Conservation (phyloP, 2,888 invertebrate species). For the Lissocephala sabroskyi region DNA sequence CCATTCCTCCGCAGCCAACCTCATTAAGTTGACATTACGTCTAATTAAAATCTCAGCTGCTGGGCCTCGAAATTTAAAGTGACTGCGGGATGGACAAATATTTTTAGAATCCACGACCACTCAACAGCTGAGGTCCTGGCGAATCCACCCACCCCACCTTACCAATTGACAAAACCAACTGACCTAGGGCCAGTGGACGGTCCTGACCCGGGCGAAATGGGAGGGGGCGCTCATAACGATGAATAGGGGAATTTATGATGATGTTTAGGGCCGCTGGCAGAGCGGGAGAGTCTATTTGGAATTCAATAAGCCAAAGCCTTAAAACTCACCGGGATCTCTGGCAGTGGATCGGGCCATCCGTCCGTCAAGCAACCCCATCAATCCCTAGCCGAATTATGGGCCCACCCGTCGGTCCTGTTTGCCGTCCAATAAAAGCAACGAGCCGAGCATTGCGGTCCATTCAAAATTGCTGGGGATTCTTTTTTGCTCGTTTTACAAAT, state of each 20-base stretch:
- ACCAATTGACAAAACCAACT: neutral
- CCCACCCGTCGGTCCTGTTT: too few relatives aligned
- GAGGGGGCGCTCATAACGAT: constrained; percentile 30
- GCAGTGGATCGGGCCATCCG: too few relatives aligned
- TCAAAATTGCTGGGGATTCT: neutral
- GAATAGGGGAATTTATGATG: constrained; percentile 21
- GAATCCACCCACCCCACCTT: neutral
- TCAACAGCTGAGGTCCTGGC: too few relatives aligned
- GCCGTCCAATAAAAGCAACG: neutral
- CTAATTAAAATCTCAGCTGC: constrained; percentile 48
- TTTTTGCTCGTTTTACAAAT: constrained; percentile 14
- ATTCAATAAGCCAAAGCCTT: constrained; percentile 35
- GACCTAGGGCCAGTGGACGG: neutral
- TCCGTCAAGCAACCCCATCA: too few relatives aligned
- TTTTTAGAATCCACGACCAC: too few relatives aligned
- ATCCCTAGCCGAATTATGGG: too few relatives aligned
- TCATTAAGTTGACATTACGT: constrained; percentile 47
- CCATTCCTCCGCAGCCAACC: too few relatives aligned
- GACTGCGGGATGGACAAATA: too few relatives aligned
- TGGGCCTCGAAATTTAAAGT: constrained; percentile 34
- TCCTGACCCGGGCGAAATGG: too few relatives aligned
- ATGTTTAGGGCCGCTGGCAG: constrained; percentile 12
- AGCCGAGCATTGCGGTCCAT: neutral
- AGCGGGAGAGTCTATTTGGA: constrained; percentile 19
- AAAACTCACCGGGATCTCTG: neutral